phyloP scores from a whole-genome alignment of 2,888 invertebrate species.

The Apotomis turbidana region DNA sequence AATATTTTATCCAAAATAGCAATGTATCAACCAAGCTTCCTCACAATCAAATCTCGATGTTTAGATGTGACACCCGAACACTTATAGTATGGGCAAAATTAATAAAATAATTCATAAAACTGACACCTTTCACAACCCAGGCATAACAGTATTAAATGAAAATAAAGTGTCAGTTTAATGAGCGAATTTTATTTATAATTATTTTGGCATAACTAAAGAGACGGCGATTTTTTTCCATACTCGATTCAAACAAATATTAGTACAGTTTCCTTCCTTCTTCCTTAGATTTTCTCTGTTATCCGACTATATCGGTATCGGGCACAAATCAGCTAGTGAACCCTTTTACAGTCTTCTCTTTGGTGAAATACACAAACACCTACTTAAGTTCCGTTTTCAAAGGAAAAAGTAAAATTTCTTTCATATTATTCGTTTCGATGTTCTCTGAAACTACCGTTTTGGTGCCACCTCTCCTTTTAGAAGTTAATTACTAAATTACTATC shows the following conservation, averaged over 20 bases:
- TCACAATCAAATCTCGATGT: slow-evolving; percentile 35
- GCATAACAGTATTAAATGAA: neutral
- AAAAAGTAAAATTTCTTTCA: no score
- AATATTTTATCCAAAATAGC: neutral
- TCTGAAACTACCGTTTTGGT: neutral
- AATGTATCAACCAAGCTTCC: slow-evolving; percentile 23
- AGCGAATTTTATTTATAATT: neutral
- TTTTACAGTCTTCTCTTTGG: no score
- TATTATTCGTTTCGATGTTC: no score
- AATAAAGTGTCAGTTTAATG: neutral
- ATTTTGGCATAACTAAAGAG: neutral
- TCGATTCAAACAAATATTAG: neutral
- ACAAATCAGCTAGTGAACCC: no score
- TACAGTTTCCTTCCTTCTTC: no score
- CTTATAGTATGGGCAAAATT: slow-evolving; percentile 1
- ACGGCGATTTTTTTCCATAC: neutral
- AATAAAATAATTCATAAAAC: slow-evolving; percentile 6
- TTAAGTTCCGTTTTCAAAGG: no score
- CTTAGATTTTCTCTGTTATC: no score
- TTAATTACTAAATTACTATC: no score
- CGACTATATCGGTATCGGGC: no score
- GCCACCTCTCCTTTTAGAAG: neutral
- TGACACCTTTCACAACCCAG: neutral
- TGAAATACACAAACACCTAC: no score
- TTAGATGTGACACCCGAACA: slow-evolving; percentile 30